Evolutionary conservation across 2,888 invertebrate genomes (phyloP).

Genomic region (Macrophya annulata): DNA sequence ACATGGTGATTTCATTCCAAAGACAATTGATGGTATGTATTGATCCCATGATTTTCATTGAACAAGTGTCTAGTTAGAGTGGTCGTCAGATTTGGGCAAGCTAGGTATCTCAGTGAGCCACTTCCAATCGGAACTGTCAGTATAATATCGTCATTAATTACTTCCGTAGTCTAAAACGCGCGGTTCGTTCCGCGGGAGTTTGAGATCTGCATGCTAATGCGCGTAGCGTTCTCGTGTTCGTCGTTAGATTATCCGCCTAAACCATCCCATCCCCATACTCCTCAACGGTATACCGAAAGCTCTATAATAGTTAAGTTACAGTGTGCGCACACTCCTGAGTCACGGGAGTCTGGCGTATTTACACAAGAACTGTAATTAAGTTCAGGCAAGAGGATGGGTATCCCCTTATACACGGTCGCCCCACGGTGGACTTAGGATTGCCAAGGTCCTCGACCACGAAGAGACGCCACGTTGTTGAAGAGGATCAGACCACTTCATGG

Average conservation of each 20-base stretch:
- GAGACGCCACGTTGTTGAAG: background rate
- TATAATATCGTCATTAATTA: slow-evolving; percentile 64
- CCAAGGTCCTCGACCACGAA: slow-evolving; percentile 27
- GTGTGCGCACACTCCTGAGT: slow-evolving; percentile 57
- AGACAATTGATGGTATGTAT: background rate
- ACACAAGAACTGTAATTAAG: slow-evolving; percentile 70
- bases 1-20: background rate
- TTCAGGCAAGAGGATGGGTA: slow-evolving; percentile 57
- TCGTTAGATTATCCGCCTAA: slow-evolving; percentile 63
- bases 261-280: slow-evolving; percentile 47
- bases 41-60: background rate
- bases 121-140: slow-evolving; percentile 57
- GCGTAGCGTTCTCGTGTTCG: slow-evolving; percentile 58
- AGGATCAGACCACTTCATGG: background rate
- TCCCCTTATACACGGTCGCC: slow-evolving; percentile 25
- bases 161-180: slow-evolving; percentile 52
- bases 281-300: slow-evolving; percentile 58
- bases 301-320: slow-evolving; percentile 67
- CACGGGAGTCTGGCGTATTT: slow-evolving; percentile 57
- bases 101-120: background rate
- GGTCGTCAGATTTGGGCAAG: background rate
- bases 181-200: slow-evolving; percentile 26
- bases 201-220: slow-evolving; percentile 61
- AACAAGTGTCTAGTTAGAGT: background rate
- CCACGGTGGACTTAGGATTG: slow-evolving; percentile 38